Evolutionary conservation across 2,113 vertebrate genomes (phyloP).

Genomic region (Ciconia stormi): DNA sequence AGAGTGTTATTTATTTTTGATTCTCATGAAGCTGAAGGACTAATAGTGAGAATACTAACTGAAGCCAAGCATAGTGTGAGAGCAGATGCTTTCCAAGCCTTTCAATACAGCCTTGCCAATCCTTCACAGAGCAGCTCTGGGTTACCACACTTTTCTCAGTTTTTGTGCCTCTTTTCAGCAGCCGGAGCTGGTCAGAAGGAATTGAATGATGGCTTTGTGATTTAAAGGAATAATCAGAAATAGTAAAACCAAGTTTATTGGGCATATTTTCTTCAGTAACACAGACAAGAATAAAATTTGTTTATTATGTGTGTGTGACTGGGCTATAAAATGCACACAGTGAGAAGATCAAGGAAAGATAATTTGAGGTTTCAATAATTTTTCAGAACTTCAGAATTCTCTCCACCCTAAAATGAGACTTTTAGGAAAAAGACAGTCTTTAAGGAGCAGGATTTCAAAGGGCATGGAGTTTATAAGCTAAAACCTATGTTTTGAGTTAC

Average conservation of each 20-base stretch:
- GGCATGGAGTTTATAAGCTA: not conserved
- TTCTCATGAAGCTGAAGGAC: constrained; percentile 22
- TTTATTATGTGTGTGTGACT: not conserved
- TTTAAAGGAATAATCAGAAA: constrained; percentile 28
- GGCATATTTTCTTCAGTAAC: not conserved
- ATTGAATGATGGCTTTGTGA: not conserved
- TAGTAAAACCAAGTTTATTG: not conserved
- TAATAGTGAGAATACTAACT: constrained; percentile 38
- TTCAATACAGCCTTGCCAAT: not conserved
- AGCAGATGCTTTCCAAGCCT: constrained; percentile 60
- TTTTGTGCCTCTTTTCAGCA: constrained; percentile 8
- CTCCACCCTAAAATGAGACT: not conserved
- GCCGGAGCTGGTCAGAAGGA: not conserved
- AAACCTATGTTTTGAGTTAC: not conserved
- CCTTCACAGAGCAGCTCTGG: constrained; percentile 8
- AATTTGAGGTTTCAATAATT: not conserved
- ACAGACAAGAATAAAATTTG: not conserved
- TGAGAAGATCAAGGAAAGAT: not conserved
- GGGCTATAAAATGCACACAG: not conserved
- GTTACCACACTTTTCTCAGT: not conserved
- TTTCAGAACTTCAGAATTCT: not conserved
- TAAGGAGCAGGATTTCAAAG: not conserved
- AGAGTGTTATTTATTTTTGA: constrained; percentile 41
- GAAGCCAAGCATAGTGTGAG: constrained; percentile 41
- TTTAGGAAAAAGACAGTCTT: not conserved